Evolutionary conservation across 2,113 vertebrate genomes (phyloP), one percentile per base, ranked within the genome.

Genomic region (Pitta sordida): DNA sequence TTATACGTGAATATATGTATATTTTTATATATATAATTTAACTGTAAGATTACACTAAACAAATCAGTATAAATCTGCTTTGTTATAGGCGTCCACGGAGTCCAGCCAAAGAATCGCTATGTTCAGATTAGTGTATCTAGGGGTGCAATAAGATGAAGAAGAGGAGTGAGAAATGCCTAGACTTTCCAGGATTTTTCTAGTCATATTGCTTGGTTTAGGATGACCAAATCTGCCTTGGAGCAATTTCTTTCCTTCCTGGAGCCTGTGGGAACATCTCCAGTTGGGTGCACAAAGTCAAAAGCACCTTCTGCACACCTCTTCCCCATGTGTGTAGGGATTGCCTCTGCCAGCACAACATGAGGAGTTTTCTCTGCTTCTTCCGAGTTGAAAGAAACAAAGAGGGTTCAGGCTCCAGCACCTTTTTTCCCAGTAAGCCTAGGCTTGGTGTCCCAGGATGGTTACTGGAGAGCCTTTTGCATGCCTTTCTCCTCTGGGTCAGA

Each of bases 241-340:
- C 15, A 39, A 65, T 67, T 67, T 64, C 15, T 67, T 80, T 74
- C 51, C 55, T 82, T 58, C 78, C 34, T 59, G 62, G 36, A 46
- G 12, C 20, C 70, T 26, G 34, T 22, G 32, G 48, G 43, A 55
- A 63, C 3, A 0, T 51, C 65, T 82, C 65, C 5, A 10, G 12
- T 29, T 53, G 70, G 29, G 26, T 1, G 1, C 69, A 69, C 36
- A 56, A 63, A 85, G 20, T 67, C 65, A 75, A 71, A 78, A 92
- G 60, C 2, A 3, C 27, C 34, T 87, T 84, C 51, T 74, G 65
- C 65, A 36, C 51, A 9, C 17, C 37, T 30, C 0, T 52, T 87
- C 22, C 17, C 19, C 2, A 0, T 4, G 15, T 49, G 55, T 1
- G 1, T 8, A 39, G 37, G 51, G 17, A 56, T 13, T 71, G 17